Conservation (phyloP, 1,140 invertebrate species). For the Zaprionus taronus region DNA sequence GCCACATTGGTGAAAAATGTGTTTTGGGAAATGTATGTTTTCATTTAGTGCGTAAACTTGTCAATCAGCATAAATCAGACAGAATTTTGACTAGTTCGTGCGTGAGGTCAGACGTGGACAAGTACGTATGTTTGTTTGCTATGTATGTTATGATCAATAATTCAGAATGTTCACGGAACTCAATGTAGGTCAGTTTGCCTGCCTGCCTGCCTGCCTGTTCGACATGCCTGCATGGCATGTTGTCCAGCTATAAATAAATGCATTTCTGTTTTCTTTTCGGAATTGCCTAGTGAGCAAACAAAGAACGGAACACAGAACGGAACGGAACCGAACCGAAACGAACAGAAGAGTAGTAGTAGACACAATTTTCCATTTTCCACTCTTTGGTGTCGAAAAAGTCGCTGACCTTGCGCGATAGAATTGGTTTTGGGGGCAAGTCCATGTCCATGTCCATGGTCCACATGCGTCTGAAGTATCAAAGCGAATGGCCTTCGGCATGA, state of each 20-base stretch:
- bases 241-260: conserved; percentile 65
- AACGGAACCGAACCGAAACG: not conserved
- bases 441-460: conserved; percentile 24
- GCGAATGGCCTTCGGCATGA: conserved; percentile 38
- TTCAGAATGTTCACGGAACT: conserved; percentile 56
- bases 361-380: conserved; percentile 48
- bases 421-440: conserved; percentile 37
- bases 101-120: conserved; percentile 59
- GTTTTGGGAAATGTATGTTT: conserved; percentile 55
- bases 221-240: conserved; percentile 41
- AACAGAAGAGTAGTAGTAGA: conserved; percentile 24
- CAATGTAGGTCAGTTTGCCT: conserved; percentile 66
- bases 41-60: conserved; percentile 59
- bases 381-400: conserved; percentile 27
- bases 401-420: conserved; percentile 50
- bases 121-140: conserved; percentile 1
- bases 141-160: conserved; percentile 45
- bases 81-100: conserved; percentile 48
- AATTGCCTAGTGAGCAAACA: conserved; percentile 61
- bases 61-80: conserved; percentile 66
- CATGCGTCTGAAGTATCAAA: conserved; percentile 25
- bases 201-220: conserved; percentile 22
- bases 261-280: conserved; percentile 57
- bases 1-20: conserved; percentile 48
- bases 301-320: conserved; percentile 26